Conservation (phyloP, 1,140 invertebrate genomes). For the Leptinotarsa undecemlineata region DNA sequence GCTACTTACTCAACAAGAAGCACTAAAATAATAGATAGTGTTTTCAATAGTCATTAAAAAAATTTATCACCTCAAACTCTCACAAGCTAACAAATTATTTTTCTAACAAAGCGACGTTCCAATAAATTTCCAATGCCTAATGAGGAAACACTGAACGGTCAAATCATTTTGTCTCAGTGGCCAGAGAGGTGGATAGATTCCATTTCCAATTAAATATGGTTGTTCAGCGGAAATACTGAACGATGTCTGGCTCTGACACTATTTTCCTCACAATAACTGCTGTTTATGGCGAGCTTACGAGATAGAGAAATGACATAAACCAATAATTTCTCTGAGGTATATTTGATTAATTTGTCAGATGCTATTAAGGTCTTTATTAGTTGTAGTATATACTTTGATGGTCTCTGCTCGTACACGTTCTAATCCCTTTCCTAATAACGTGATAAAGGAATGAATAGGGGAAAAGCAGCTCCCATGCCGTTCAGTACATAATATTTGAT, state of each 20-base stretch:
- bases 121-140: neutral
- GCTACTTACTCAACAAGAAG: too few species aligned
- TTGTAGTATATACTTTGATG: conserved; percentile 20
- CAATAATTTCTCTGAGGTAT: conserved; percentile 29
- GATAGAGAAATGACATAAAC: conserved; percentile 12
- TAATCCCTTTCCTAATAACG: conserved; percentile 12
- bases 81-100: too few species aligned
- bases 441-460: neutral
- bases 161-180: conserved; percentile 1
- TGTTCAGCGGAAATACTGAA: conserved; percentile 8
- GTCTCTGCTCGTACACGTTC: neutral
- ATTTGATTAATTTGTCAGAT: conserved; percentile 26
- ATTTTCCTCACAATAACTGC: conserved; percentile 22
- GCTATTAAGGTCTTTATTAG: conserved; percentile 28
- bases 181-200: neutral
- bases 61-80: too few species aligned
- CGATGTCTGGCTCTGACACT: neutral
- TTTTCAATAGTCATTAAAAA: too few species aligned
- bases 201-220: conserved; percentile 6
- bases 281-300: conserved; percentile 13
- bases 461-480: neutral
- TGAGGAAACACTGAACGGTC: neutral
- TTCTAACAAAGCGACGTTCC: too few species aligned
- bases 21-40: too few species aligned
- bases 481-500: neutral